Conservation (phyloP, 2,113 vertebrate genomes). For the Geococcyx californianus region DNA sequence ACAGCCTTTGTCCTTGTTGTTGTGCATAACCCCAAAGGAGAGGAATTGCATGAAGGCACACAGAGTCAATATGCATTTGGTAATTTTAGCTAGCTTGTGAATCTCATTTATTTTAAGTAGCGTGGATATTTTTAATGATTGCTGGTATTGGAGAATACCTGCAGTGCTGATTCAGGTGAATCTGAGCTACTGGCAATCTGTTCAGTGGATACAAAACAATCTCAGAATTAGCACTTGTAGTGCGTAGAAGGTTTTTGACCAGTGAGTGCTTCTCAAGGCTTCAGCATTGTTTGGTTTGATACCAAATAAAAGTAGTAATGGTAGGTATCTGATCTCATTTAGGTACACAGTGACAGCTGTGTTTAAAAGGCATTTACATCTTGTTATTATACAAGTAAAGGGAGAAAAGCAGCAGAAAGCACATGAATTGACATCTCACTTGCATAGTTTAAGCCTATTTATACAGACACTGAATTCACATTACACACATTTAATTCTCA, state of each 20-base stretch:
- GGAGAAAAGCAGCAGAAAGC: neutral
- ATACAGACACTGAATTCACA: neutral
- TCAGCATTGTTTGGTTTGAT: neutral
- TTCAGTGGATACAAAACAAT: neutral
- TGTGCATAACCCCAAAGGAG: neutral
- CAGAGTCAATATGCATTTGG: neutral
- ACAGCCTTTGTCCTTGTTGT: neutral
- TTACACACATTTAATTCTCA: neutral
- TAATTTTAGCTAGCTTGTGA: neutral
- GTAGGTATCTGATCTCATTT: neutral
- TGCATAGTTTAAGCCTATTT: neutral
- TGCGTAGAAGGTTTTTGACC: neutral
- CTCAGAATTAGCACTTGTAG: neutral
- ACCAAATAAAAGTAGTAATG: neutral
- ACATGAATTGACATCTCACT: neutral
- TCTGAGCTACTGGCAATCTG: neutral
- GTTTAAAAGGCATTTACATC: neutral
- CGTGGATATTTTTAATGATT: neutral
- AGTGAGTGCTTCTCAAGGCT: neutral
- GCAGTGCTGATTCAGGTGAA: neutral
- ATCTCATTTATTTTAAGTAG: neutral
- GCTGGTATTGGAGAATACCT: neutral
- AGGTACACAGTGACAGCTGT: rapidly evolving
- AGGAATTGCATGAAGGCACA: neutral
- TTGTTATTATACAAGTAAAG: neutral